phyloP scores from a whole-genome alignment of 1,140 invertebrate genomes.

The Anastatus disparis region DNA sequence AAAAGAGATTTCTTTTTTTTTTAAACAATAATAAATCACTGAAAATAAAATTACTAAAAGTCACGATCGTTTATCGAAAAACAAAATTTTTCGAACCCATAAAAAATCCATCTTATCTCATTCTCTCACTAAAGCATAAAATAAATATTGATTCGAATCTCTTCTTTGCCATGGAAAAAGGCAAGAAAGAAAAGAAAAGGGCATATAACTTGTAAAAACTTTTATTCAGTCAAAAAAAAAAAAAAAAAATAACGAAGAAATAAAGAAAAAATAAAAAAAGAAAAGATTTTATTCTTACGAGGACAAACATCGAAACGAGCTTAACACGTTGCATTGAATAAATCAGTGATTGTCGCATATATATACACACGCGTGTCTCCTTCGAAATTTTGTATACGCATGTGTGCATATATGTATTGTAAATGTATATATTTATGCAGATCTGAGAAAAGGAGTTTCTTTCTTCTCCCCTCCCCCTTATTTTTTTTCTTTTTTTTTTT shows the following conservation, averaged over 20 bases:
- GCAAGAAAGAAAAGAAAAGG: no score
- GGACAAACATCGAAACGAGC: slow-evolving; percentile 27
- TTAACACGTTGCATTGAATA: slow-evolving; percentile 25
- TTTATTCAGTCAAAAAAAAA: not conserved
- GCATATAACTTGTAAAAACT: not conserved
- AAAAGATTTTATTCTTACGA: not conserved
- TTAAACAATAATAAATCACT: no score
- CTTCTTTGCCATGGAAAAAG: no score
- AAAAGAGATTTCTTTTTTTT: no score
- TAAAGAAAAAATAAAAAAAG: not conserved
- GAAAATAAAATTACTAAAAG: no score
- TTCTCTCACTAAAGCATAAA: not conserved
- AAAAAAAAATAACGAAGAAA: not conserved
- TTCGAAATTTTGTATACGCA: slow-evolving; percentile 21
- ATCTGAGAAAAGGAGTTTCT: no score
- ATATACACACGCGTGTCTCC: not conserved
- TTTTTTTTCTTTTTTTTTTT: no score
- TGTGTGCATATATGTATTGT: not conserved
- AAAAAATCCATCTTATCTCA: no score
- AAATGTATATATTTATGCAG: slow-evolving; percentile 19
- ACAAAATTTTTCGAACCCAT: no score
- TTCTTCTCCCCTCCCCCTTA: no score
- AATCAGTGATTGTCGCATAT: slow-evolving; percentile 8
- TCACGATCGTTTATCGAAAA: no score
- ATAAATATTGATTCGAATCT: slow-evolving; percentile 25